These are phyloP conservation scores for Aphrophora alni DNA, from an alignment of 2,888 invertebrate species.

Conservation along the genomic window DNA sequence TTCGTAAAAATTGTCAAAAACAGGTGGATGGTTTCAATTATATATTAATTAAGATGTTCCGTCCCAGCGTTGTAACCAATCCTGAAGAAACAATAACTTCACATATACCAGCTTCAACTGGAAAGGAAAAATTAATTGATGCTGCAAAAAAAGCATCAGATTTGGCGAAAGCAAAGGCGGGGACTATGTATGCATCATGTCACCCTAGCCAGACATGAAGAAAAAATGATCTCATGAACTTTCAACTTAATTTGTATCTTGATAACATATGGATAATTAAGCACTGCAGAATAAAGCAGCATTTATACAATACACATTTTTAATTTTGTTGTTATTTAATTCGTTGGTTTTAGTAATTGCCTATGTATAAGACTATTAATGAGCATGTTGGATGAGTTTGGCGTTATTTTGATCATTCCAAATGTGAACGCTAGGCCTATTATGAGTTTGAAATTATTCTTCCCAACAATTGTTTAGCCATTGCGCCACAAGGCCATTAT, in stretches of 20 bases:
- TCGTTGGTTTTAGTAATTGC: neutral
- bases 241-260: neutral
- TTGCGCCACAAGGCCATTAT: neutral
- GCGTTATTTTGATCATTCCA: neutral
- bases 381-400: neutral
- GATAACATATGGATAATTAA: neutral
- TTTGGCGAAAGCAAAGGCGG: conserved; percentile 70
- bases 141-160: conserved; percentile 83
- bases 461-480: neutral
- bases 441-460: neutral
- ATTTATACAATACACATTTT: neutral
- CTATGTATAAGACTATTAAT: neutral
- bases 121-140: conserved; percentile 71
- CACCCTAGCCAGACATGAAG: conserved; percentile 37
- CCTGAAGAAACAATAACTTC: conserved; percentile 54
- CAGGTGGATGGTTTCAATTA: conserved; percentile 86
- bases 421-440: neutral
- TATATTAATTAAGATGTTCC: conserved; percentile 78
- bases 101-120: conserved; percentile 47
- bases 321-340: neutral
- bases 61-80: conserved; percentile 51
- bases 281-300: neutral
- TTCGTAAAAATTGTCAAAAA: conserved; percentile 83
- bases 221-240: neutral
- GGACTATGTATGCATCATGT: conserved; percentile 46